Percentiles rank a stretch among this genome's conserved stretches.
Conservation (phyloP, 1,140 invertebrate species). For the Leptinotarsa defecta region DNA sequence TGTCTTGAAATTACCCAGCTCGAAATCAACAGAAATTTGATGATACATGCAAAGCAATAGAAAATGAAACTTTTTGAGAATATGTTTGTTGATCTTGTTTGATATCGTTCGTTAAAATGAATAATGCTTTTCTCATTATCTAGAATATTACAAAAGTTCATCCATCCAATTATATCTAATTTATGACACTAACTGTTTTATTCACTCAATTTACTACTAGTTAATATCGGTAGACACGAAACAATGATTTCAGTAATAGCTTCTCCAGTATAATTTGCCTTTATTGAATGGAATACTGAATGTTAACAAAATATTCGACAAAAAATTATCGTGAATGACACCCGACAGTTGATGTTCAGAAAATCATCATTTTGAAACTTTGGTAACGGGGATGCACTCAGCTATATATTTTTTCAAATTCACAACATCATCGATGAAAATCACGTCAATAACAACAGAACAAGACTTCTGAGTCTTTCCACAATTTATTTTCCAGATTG, state of each 20-base stretch:
- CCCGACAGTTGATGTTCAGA: no score
- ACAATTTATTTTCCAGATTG: no score
- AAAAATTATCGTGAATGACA: no score
- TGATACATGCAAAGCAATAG: slow-evolving; percentile 7
- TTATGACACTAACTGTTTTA: slow-evolving; percentile 44
- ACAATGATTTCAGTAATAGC: slow-evolving; percentile 21
- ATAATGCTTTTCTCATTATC: slow-evolving; percentile 41
- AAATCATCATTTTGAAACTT: no score
- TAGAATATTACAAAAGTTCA: slow-evolving; percentile 44
- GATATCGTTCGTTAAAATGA: slow-evolving; percentile 32
- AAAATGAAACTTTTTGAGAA: slow-evolving; percentile 3
- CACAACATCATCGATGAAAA: no score
- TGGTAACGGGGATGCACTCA: no score
- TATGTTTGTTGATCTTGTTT: slow-evolving; percentile 18
- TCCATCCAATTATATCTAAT: slow-evolving; percentile 45
- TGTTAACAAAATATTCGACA: no score
- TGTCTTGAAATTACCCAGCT: no score
- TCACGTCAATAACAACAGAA: no score
- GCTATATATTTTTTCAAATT: no score
- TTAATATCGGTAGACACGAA: slow-evolving; percentile 45
- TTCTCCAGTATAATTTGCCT: not conserved
- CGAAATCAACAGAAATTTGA: not conserved
- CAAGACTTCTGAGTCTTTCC: no score
- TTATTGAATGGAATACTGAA: not conserved
- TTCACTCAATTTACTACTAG: slow-evolving; percentile 40